These are phyloP conservation scores for Cryptotermes secundus DNA, from an alignment of 1,140 invertebrate genomes.

Conservation along the genomic window DNA sequence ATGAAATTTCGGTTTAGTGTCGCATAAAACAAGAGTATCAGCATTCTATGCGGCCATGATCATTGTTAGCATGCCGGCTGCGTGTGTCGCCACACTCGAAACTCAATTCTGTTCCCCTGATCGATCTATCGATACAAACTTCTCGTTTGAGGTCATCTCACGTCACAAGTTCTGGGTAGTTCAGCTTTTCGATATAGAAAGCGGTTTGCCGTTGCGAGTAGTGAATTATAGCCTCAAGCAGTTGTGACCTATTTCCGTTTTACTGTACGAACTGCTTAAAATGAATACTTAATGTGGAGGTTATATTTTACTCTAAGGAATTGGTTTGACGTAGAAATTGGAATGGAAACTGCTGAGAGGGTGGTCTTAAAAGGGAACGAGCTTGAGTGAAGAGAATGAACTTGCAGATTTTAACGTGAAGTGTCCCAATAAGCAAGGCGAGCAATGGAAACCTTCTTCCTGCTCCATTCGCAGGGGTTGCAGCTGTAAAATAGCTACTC, in stretches of 20 bases:
- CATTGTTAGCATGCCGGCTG: conserved; percentile 4
- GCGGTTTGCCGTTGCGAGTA: not conserved
- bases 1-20: too few species aligned
- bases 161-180: not conserved
- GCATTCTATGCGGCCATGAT: not conserved
- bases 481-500: not conserved
- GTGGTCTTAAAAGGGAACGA: not conserved
- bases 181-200: not conserved
- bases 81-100: not conserved
- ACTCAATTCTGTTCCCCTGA: not conserved
- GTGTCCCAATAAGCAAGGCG: not conserved
- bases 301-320: too few species aligned
- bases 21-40: too few species aligned
- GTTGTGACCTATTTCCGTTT: not conserved
- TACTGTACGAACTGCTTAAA: too few species aligned
- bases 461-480: not conserved
- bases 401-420: not conserved
- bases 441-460: not conserved
- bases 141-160: not conserved
- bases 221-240: not conserved
- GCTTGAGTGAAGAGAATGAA: too few species aligned
- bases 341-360: not conserved
- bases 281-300: too few species aligned
- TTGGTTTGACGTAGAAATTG: not conserved
- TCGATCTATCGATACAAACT: conserved; percentile 1